Evolutionary conservation across 2,113 vertebrate species (phyloP).

Genomic region (Mirounga angustirostris): DNA sequence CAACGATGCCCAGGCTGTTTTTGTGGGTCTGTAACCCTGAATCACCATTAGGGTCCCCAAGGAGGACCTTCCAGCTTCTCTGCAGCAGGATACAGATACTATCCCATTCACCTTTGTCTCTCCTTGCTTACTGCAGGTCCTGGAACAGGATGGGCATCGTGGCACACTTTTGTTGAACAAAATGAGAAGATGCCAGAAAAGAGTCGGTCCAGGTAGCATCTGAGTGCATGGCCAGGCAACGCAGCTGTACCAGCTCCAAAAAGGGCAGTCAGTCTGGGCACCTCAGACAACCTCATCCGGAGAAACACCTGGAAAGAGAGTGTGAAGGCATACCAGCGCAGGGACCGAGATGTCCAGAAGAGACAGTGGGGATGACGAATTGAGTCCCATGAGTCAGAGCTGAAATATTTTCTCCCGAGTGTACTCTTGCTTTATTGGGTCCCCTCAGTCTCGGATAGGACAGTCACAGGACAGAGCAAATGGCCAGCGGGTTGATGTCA

Average conservation of each 20-base stretch:
- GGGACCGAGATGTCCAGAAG: too few species aligned
- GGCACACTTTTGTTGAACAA: neutral
- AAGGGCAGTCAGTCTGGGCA: accelerated
- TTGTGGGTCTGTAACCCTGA: neutral
- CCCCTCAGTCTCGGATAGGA: neutral
- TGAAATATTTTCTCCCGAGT: neutral
- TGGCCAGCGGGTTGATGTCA: neutral
- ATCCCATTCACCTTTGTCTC: neutral
- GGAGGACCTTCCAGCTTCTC: neutral
- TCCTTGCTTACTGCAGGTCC: neutral
- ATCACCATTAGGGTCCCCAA: neutral
- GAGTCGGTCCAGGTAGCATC: neutral
- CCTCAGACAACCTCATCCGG: neutral
- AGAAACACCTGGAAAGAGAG: neutral
- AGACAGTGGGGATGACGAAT: neutral
- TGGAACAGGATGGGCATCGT: too few species aligned
- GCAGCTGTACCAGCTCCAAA: neutral
- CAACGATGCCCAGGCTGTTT: neutral
- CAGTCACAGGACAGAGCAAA: neutral
- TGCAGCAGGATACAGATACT: neutral
- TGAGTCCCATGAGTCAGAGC: neutral
- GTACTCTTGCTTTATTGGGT: neutral
- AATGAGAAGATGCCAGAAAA: neutral
- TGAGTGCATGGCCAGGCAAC: neutral
- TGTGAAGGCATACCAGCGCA: neutral